These are phyloP conservation scores for Pandion haliaetus DNA, from an alignment of 2,113 vertebrate genomes.

Conservation along the genomic window DNA sequence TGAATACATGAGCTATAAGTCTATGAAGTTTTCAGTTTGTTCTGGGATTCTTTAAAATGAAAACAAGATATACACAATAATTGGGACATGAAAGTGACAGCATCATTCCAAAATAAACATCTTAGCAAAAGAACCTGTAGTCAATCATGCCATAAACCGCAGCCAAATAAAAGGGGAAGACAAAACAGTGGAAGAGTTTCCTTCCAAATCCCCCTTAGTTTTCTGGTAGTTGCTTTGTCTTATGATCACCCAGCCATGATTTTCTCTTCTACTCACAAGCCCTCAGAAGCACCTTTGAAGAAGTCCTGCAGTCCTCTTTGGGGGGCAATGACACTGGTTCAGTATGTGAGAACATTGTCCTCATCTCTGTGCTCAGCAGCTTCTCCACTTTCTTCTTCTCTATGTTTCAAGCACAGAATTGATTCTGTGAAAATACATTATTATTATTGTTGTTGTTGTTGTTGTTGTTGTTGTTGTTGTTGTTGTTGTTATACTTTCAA, in stretches of 20 bases:
- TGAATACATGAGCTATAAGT: not conserved
- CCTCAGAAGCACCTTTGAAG: not conserved
- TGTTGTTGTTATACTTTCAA: not conserved
- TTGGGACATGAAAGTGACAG: not conserved
- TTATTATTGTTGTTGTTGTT: not conserved
- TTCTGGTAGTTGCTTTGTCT: not conserved
- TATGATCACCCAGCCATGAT: not conserved
- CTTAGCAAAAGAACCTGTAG: not conserved
- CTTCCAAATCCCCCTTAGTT: not conserved
- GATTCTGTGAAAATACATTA: not conserved
- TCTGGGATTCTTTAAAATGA: not conserved
- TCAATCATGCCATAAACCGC: not conserved
- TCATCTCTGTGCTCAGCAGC: not conserved
- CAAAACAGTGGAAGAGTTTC: not conserved
- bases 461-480: not conserved
- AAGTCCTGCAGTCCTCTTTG: not conserved
- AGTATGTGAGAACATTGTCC: not conserved
- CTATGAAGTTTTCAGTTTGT: not conserved
- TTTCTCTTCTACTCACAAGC: not conserved
- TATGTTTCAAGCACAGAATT: not conserved
- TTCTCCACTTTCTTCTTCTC: not conserved
- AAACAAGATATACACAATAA: not conserved
- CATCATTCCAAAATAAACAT: slow-evolving; percentile 16
- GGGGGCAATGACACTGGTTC: accelerated
- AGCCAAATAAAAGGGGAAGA: not conserved